Evolutionary conservation across 1,140 invertebrate species (phyloP).

Genomic region (Vanessa tameamea): DNA sequence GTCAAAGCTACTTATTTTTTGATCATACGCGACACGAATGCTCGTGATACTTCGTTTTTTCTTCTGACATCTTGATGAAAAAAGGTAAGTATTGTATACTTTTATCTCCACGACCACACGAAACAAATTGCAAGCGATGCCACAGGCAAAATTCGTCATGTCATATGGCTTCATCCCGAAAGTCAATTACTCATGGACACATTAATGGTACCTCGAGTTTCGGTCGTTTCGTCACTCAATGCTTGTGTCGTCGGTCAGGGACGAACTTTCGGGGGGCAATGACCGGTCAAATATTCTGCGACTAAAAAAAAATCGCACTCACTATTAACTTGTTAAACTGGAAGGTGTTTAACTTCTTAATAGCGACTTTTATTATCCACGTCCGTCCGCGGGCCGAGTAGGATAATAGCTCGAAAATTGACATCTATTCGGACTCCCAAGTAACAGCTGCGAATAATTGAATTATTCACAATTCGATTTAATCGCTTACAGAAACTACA

Average conservation of each 20-base stretch:
- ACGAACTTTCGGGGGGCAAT: conserved; percentile 55
- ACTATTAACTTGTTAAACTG: conserved; percentile 30
- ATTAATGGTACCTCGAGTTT: conserved; percentile 38
- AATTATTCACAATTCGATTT: conserved; percentile 23
- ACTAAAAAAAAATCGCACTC: conserved; percentile 43
- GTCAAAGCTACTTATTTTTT: no score
- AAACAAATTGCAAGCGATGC: conserved; percentile 20
- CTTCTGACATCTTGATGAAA: background rate
- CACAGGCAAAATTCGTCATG: conserved; percentile 31
- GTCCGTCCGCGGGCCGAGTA: conserved; percentile 23
- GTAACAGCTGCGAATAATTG: conserved; percentile 30
- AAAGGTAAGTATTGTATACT: background rate
- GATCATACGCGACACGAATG: no score
- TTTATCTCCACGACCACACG: conserved; percentile 10
- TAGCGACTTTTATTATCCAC: conserved; percentile 27
- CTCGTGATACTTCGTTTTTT: background rate
- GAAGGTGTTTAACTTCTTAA: conserved; percentile 30
- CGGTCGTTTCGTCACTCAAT: conserved; percentile 41
- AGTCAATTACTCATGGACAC: conserved; percentile 46
- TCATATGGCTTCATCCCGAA: conserved; percentile 38
- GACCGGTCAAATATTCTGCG: conserved; percentile 67
- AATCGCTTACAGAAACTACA: conserved; percentile 33
- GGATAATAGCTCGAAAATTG: conserved; percentile 28
- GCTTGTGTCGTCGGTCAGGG: conserved; percentile 48
- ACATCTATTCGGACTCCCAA: conserved; percentile 14